Evolutionary conservation across 1,140 invertebrate species (phyloP), one percentile per base, ranked within the genome.

Genomic region (Meloidogyne floridensis): DNA sequence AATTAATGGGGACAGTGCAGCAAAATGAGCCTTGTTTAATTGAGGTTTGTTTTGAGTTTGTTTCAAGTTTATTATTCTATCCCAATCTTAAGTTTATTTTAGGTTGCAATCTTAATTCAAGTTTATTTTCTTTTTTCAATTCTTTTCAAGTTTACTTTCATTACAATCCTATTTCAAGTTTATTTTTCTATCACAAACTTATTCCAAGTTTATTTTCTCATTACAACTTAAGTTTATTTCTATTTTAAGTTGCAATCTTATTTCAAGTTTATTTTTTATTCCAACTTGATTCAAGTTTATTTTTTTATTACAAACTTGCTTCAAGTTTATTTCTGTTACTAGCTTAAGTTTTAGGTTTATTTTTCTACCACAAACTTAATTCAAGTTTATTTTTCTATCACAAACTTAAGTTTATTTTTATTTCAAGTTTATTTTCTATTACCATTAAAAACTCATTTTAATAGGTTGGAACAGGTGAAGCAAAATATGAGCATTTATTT

Each of bases 401-500:
- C 54, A 20, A 51, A 18, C 15, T 72, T 11, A 9, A 72, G 8
- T 20, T 10, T 18, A 9, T 15, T 72, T 42, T 70, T 32, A 32
- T 32, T 32, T 15, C 2, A 5, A 72, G 13, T 72, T 72, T 20
- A 3, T 20, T 13, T 42, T 65, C 2, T 47, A n/a, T 43, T 8
- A 47, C 8, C 5, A 1, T 47, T 47, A 6, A 15, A 71, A 10
- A 7, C 42, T 71, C 5, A 32, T 11, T 47, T 47, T 75, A 43
- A 42, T 79, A 79, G 77, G 82, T 83, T 11, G 76, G 69, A 13
- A 81, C 86, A 2, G 97, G 98, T 0, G 94, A 96, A 90, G 98
- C 98, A 13, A 99, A 99, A 92, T 99, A 99, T 91, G 98, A 99
- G 91, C 96, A 99, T 92, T 95, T 98, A 86, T 96, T 98, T 91